These are phyloP conservation scores for Babylonia areolata DNA, from an alignment of 1,140 invertebrate genomes.

Conservation along the genomic window DNA sequence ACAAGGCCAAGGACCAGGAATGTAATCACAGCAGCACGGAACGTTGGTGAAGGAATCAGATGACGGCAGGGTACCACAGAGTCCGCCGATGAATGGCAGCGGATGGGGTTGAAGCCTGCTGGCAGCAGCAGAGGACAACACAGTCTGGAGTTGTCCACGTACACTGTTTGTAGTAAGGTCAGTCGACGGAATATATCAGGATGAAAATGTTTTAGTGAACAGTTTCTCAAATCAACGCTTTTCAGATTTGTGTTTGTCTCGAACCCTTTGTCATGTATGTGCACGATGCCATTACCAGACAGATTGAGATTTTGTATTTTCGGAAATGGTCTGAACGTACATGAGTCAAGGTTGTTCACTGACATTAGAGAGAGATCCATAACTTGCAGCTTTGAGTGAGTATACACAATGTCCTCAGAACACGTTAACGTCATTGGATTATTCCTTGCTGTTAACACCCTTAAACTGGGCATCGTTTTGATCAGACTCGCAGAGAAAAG, in stretches of 20 bases:
- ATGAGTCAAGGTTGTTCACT: neutral
- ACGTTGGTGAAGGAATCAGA: neutral
- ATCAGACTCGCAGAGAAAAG: neutral
- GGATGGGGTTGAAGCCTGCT: neutral
- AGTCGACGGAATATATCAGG: neutral
- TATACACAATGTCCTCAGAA: neutral
- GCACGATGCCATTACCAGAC: slow-evolving; percentile 15
- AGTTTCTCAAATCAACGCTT: neutral
- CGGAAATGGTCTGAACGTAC: neutral
- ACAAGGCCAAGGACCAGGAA: neutral
- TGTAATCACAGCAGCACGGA: neutral
- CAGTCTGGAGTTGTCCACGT: neutral
- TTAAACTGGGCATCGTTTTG: neutral
- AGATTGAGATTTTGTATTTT: slow-evolving; percentile 16
- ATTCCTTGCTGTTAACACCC: slow-evolving; percentile 27
- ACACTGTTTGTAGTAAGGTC: neutral
- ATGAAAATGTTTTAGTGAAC: neutral
- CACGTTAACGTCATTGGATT: slow-evolving; percentile 36
- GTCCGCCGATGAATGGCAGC: neutral
- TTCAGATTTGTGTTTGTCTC: neutral
- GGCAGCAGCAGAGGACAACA: neutral
- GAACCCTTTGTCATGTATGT: slow-evolving; percentile 31
- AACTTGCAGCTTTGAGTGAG: neutral
- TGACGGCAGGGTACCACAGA: neutral
- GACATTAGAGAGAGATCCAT: neutral